Base-by-base conservation (phyloP, 1,140 invertebrate species). In the Bursaphelenchus mucronatus region DNA sequence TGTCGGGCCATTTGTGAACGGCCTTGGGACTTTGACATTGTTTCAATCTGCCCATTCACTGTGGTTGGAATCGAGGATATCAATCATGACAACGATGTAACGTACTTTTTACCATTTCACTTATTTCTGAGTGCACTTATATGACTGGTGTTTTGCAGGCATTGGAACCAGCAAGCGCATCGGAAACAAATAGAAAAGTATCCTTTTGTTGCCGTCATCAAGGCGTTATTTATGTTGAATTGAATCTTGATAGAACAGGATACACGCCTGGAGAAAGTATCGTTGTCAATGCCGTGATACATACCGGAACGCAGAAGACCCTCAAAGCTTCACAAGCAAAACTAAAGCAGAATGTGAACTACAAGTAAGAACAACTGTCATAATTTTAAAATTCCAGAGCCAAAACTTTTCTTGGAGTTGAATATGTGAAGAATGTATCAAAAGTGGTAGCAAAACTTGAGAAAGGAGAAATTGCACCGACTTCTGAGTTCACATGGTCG, bases 21-120 rank as follows among this genome's bases (percentile, higher is more conserved):
- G n/a, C 78, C 78, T 0, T 80, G 78, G 78, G 79, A 80, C 58
- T 81, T 81, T 55, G 78, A 80, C 64, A 81, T 81, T 59, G 66
- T 73, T 47, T 64, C 53, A 44, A 52, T 66, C n/a, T 64, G 65
- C 49, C 70, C 76, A 10, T 80, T 80, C 50, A 80, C 78, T 30
- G 78, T 80, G 3, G 62, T 81, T 19, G 78, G 78, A 41, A 80
- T 80, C 56, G 78, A 80, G 47, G 78, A 80, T 57, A 73, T 81
- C 40, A 80, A 80, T 53, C 19, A 63, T 4, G 77, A 80, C 41
- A 44, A 74, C 13, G 71, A 75, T 49, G 77, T 79, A 45, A 47
- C 40, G 21, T 10, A 53, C n/a, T 66, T 13, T 63, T 63, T 19
- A 67, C 10, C 46, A 41, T 10, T 41, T 58, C 44, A n/a, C 54